Percentiles rank a stretch among this genome's conserved stretches.
phyloP scores from a whole-genome alignment of 2,113 vertebrate genomes.

The Corythaixoides concolor region DNA sequence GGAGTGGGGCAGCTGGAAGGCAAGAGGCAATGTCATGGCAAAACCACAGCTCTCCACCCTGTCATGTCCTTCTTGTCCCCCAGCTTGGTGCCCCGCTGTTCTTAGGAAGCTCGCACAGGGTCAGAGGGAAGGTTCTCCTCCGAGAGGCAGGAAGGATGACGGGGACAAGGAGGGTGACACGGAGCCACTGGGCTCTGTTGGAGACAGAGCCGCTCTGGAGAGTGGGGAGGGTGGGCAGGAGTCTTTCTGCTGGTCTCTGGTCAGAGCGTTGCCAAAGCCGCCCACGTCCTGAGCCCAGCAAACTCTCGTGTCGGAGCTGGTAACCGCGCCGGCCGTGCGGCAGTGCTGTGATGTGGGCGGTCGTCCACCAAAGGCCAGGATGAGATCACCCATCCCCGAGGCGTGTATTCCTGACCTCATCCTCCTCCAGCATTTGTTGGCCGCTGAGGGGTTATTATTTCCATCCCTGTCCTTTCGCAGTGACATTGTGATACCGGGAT shows the following conservation, averaged over 20 bases:
- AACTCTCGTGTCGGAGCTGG: background rate
- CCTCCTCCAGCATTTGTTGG: constrained; percentile 53
- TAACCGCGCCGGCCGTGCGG: background rate
- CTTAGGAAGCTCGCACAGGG: background rate
- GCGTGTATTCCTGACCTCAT: constrained; percentile 56
- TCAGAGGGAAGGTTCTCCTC: background rate
- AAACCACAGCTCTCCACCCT: background rate
- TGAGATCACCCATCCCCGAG: constrained; percentile 60
- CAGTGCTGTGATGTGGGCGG: constrained; percentile 40
- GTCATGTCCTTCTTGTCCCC: background rate
- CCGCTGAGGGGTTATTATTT: constrained; percentile 56
- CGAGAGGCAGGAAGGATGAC: background rate
- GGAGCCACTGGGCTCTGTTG: background rate
- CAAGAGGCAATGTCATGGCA: background rate
- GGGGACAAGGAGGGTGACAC: background rate
- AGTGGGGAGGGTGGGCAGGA: background rate
- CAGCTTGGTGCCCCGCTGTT: background rate
- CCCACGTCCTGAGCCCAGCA: background rate
- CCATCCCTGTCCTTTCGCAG: constrained; percentile 28
- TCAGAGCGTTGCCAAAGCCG: background rate
- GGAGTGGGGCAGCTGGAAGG: background rate
- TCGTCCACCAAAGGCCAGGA: constrained; percentile 10
- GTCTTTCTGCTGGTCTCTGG: background rate
- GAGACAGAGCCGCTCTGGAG: background rate
- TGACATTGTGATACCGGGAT: constrained; percentile 23